Base-by-base conservation (phyloP, 35 echinoderm and acorn worm species). In the Stichopus chloronotus region DNA sequence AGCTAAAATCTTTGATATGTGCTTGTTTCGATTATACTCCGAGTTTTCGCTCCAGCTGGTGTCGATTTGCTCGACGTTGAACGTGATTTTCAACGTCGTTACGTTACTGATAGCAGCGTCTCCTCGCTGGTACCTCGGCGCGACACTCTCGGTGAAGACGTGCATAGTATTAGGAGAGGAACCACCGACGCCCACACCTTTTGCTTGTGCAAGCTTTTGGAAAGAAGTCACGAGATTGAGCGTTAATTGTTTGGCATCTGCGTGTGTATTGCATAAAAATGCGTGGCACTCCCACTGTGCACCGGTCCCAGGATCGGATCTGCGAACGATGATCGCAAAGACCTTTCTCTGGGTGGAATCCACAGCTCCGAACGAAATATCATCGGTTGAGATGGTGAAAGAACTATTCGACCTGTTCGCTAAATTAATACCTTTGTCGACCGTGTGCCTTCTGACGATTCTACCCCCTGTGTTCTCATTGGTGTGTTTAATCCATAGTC, bases 301-400 rank as follows among this genome's bases (percentile, higher is more conserved):
- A n/a, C 83, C 87, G 20, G 55, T 53, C 4, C 55, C 58, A 22
- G 74, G 56, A 4, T 90, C 90, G 23, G 55, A 19, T 23, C 77
- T 98, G 1, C 94, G 84, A 57, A 87, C 88, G 22, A 98, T 90
- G 9, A 98, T 79, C 9, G 90, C 92, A 56, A 98, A 98, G 9
- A 96, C 43, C 59, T 94, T 95, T 9, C 83, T 78, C 55, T 92
- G 92, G 13, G 24, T 84, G 25, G 94, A 90, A 12, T 96, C 96
- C 1, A 92, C 94, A 7, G 96, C 94, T 8, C 96, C 96, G 53
- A 98, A 95, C 1, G 93, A 98, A 17, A 98, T 92, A 19, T 98
- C 92, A 24, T 81, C 56, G 52, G 92, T 90, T 10, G 90, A 80
- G 10, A 98, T 68, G 88, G 60, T 53, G 43, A 55, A 56, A 19